Conservation (phyloP, 2,888 invertebrate species). For the Ferrisia virgata region DNA sequence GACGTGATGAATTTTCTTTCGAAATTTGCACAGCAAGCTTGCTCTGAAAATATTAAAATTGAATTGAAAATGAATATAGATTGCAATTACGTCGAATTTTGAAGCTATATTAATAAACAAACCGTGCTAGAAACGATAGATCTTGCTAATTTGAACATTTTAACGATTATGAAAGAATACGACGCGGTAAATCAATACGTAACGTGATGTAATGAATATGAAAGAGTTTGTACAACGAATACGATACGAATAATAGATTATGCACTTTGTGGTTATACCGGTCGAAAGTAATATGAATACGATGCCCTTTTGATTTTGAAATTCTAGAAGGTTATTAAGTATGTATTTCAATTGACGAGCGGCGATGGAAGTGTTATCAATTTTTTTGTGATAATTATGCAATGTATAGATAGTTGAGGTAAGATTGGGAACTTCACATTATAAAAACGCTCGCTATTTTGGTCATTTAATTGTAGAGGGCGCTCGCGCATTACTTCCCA, state of each 20-base stretch:
- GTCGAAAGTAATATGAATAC: background rate
- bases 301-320: background rate
- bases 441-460: too few relatives aligned
- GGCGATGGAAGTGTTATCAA: background rate
- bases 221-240: background rate
- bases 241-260: background rate
- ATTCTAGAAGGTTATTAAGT: slow-evolving; percentile 1
- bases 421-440: too few relatives aligned
- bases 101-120: background rate
- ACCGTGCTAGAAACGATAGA: background rate
- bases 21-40: background rate
- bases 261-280: background rate
- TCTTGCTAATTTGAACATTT: slow-evolving; percentile 13
- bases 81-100: background rate
- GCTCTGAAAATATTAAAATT: background rate
- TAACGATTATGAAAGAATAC: background rate
- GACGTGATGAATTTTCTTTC: background rate
- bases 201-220: background rate
- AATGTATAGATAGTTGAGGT: background rate
- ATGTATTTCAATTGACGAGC: background rate
- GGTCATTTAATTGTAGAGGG: too few relatives aligned
- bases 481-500: too few relatives aligned
- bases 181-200: background rate
- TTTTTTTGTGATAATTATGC: background rate
- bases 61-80: background rate